Conservation (phyloP, 2,888 invertebrate genomes). For the Tridacna gigas region DNA sequence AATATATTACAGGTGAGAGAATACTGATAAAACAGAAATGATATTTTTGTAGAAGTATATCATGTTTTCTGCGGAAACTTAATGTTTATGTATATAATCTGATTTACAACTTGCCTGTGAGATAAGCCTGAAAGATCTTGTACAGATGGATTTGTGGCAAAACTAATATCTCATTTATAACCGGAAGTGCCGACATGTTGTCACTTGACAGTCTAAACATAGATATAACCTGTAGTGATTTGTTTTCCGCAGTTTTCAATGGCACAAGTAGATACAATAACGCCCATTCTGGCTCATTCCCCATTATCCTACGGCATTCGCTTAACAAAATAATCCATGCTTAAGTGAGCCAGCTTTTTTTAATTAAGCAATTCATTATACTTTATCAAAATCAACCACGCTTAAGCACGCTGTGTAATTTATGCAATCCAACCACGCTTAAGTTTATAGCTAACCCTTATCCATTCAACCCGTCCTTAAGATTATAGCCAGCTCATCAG, state of each 20-base stretch:
- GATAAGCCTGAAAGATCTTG: constrained; percentile 2
- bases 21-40: background rate
- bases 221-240: background rate
- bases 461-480: no score
- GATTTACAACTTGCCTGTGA: constrained; percentile 5
- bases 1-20: background rate
- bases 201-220: background rate
- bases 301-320: no score
- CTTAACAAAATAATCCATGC: no score
- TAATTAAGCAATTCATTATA: no score
- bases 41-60: constrained; percentile 1
- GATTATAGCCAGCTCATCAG: no score
- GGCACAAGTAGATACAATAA: no score
- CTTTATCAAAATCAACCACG: no score
- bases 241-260: background rate
- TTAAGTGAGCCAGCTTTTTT: no score
- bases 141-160: background rate
- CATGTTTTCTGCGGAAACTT: background rate
- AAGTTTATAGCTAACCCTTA: no score
- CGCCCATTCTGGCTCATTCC: no score
- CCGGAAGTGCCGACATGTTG: background rate
- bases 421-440: no score
- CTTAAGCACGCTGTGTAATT: no score
- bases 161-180: background rate
- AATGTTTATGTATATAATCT: constrained; percentile 2